These are phyloP conservation scores for Acridotheres tristis DNA, from an alignment of 2,797 vertebrate genomes.

Conservation along the genomic window DNA sequence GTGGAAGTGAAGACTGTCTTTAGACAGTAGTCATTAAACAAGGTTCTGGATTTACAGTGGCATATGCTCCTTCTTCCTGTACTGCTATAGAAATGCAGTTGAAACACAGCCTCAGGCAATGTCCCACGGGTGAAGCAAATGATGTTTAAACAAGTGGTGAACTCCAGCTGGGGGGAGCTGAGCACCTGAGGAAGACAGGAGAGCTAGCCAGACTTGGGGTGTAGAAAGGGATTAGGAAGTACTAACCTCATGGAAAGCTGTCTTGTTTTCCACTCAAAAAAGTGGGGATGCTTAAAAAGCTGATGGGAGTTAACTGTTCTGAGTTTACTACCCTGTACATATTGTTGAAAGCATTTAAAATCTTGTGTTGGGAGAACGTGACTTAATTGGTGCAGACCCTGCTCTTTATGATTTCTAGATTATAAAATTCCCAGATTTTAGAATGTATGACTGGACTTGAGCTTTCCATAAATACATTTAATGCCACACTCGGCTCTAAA, in stretches of 20 bases:
- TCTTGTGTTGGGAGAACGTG: not conserved
- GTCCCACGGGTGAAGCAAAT: not conserved
- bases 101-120: not conserved
- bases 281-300: not conserved
- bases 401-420: not conserved
- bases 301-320: not conserved
- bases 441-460: not conserved
- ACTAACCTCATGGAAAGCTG: not conserved
- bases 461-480: not conserved
- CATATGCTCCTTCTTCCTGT: not conserved
- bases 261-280: rapidly evolving
- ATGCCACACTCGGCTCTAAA: not conserved
- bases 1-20: not conserved
- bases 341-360: not conserved
- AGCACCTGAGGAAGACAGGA: not conserved
- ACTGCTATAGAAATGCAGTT: not conserved
- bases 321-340: not conserved
- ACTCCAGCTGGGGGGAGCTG: not conserved
- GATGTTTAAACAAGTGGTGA: not conserved
- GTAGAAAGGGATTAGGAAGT: not conserved
- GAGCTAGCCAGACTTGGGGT: not conserved
- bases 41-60: not conserved
- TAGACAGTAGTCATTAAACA: not conserved
- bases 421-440: not conserved
- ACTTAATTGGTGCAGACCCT: not conserved